These are phyloP conservation scores for Pseudolycoriella hygida DNA, from an alignment of 2,888 invertebrate genomes.

Conservation along the genomic window DNA sequence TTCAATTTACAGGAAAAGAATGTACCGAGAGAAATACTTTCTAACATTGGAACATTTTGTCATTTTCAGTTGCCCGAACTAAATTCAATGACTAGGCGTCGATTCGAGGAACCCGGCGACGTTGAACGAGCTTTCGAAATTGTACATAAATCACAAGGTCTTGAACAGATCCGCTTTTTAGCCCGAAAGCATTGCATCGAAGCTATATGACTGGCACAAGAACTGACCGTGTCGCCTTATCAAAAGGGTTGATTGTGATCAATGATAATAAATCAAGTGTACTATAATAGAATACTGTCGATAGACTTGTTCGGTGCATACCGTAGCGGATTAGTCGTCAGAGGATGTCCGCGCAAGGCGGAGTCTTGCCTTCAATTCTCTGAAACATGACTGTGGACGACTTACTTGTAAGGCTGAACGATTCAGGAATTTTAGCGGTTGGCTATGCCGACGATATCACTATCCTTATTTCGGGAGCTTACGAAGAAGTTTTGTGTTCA, in stretches of 20 bases:
- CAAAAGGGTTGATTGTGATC: constrained; percentile 67
- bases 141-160: constrained; percentile 76
- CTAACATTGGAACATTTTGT: neutral
- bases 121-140: constrained; percentile 83
- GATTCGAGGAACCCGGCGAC: constrained; percentile 88
- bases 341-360: no score
- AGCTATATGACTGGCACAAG: constrained; percentile 62
- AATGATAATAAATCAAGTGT: constrained; percentile 53
- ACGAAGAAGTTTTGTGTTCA: no score
- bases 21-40: constrained; percentile 27
- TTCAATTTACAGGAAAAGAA: no score
- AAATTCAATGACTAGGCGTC: constrained; percentile 91
- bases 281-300: no score
- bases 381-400: no score
- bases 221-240: constrained; percentile 65
- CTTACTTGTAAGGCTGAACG: no score
- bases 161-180: constrained; percentile 78
- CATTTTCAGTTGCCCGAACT: constrained; percentile 74
- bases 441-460: no score
- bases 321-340: no score
- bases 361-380: no score
- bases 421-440: no score
- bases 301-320: no score
- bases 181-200: constrained; percentile 83
- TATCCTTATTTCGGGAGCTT: no score